Conservation (phyloP, 2,113 vertebrate genomes). For the Gambusia affinis region DNA sequence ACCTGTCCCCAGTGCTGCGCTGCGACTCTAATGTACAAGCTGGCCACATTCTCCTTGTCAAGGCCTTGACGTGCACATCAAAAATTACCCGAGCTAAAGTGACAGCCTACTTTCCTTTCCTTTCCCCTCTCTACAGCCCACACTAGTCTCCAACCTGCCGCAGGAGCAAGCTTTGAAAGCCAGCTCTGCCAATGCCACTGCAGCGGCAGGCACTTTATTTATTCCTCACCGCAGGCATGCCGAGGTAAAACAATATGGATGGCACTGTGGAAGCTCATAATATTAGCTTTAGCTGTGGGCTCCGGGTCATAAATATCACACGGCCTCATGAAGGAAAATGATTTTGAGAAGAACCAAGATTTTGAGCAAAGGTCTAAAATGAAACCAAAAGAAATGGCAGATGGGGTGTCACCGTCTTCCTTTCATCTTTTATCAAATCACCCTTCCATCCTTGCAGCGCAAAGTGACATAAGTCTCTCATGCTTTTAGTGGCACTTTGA, state of each 20-base stretch:
- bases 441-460: conserved; percentile 50
- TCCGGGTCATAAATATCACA: conserved; percentile 73
- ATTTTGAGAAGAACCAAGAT: conserved; percentile 57
- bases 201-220: conserved; percentile 81
- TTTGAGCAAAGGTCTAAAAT: conserved; percentile 60
- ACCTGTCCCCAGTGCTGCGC: conserved; percentile 86
- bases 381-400: conserved; percentile 2
- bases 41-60: conserved; percentile 87
- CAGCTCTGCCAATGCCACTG: conserved; percentile 79
- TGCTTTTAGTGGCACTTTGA: conserved; percentile 82
- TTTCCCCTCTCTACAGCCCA: conserved; percentile 37
- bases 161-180: conserved; percentile 85
- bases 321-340: conserved; percentile 50
- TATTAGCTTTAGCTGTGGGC: conserved; percentile 77
- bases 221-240: conserved; percentile 83
- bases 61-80: conserved; percentile 89
- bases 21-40: conserved; percentile 90
- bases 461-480: conserved; percentile 75
- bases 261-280: conserved; percentile 67
- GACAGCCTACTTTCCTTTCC: conserved; percentile 77
- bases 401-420: conserved; percentile 52
- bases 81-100: conserved; percentile 91
- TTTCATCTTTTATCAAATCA: conserved; percentile 75
- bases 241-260: conserved; percentile 82
- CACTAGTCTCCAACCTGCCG: conserved; percentile 71